phyloP scores from a whole-genome alignment of 2,888 invertebrate species.

The Luperina testacea region DNA sequence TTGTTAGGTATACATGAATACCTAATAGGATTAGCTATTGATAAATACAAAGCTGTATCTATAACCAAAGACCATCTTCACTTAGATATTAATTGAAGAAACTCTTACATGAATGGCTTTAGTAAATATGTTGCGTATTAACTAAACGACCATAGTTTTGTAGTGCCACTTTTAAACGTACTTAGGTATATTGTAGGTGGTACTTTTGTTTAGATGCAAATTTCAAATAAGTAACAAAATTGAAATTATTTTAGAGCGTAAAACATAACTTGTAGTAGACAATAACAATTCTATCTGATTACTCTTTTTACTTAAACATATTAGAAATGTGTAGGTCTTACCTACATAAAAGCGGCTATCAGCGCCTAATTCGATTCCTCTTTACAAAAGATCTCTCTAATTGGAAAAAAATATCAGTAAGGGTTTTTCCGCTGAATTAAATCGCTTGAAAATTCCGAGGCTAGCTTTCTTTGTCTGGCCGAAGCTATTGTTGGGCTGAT shows the following conservation, averaged over 20 bases:
- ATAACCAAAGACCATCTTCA: neutral
- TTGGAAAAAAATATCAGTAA: constrained; percentile 67
- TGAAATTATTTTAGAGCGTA: constrained; percentile 25
- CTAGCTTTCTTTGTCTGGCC: constrained; percentile 59
- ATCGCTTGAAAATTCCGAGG: constrained; percentile 63
- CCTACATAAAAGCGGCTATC: constrained; percentile 46
- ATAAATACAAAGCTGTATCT: constrained; percentile 24
- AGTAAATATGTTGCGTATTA: constrained; percentile 3
- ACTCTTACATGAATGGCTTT: neutral
- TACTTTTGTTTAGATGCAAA: constrained; percentile 5
- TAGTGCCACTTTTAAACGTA: neutral
- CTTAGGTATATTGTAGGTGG: neutral
- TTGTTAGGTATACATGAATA: constrained; percentile 60
- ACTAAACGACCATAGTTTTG: constrained; percentile 13
- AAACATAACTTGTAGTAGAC: constrained; percentile 30
- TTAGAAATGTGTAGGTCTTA: constrained; percentile 36
- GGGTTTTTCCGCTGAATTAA: constrained; percentile 64
- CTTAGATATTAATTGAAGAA: constrained; percentile 8
- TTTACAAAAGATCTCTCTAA: constrained; percentile 57
- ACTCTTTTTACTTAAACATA: constrained; percentile 51
- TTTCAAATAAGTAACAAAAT: constrained; percentile 18
- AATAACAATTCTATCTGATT: constrained; percentile 34
- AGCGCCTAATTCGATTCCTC: constrained; percentile 46
- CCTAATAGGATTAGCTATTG: constrained; percentile 45
- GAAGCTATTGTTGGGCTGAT: constrained; percentile 63